These are phyloP conservation scores for Hipposideros larvatus DNA, from an alignment of 2,797 vertebrate species.

Conservation along the genomic window DNA sequence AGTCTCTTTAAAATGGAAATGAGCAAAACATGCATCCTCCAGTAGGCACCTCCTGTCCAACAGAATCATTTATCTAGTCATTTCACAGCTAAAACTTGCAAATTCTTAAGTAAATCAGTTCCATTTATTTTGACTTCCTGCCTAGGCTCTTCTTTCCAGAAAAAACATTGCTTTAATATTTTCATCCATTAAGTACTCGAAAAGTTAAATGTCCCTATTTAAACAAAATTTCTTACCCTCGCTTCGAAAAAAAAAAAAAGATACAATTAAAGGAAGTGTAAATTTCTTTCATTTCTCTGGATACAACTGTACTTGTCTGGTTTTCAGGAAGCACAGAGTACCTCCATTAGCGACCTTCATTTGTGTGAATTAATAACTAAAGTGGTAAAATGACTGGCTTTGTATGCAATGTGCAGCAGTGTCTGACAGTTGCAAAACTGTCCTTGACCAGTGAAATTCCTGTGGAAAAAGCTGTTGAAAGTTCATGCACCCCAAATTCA, in stretches of 20 bases:
- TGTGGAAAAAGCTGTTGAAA: slow-evolving; percentile 87
- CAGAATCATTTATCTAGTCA: slow-evolving; percentile 69
- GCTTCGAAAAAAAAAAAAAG: background rate
- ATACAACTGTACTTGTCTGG: background rate
- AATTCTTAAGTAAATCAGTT: slow-evolving; percentile 78
- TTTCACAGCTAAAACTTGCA: slow-evolving; percentile 70
- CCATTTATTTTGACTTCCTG: slow-evolving; percentile 79
- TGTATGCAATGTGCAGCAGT: background rate
- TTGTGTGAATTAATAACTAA: slow-evolving; percentile 66
- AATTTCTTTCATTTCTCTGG: slow-evolving; percentile 20
- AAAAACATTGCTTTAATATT: slow-evolving; percentile 77
- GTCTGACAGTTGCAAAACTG: slow-evolving; percentile 71
- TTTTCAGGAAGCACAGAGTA: background rate
- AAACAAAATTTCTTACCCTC: slow-evolving; percentile 62
- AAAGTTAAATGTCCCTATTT: slow-evolving; percentile 71
- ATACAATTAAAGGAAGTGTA: background rate
- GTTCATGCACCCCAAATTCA: slow-evolving; percentile 91
- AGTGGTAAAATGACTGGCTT: slow-evolving; percentile 9
- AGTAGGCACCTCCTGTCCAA: background rate
- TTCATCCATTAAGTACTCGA: slow-evolving; percentile 80
- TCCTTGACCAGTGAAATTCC: slow-evolving; percentile 85
- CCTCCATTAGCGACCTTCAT: background rate
- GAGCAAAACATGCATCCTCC: slow-evolving; percentile 55
- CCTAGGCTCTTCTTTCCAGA: slow-evolving; percentile 74
- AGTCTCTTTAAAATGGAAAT: slow-evolving; percentile 63